Conservation (phyloP, 2,113 vertebrate genomes). For the Anseranas semipalmata region DNA sequence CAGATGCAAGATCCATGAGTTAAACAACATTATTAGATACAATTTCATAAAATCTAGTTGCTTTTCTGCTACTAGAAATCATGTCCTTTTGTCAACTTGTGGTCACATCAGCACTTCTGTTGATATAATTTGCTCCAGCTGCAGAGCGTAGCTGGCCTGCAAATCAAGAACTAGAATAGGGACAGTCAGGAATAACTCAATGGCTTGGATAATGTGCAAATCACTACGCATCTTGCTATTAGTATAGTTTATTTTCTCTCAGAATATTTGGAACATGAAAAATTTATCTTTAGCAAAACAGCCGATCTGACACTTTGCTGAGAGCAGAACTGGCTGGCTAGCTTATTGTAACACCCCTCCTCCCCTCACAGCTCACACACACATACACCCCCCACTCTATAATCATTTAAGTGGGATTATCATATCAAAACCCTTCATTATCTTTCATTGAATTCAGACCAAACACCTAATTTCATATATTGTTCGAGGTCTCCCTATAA, state of each 20-base stretch:
- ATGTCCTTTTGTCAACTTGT: conserved; percentile 91
- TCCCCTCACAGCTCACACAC: conserved; percentile 37
- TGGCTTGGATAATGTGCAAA: conserved; percentile 89
- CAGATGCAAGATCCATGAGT: conserved; percentile 89
- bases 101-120: conserved; percentile 91
- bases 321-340: conserved; percentile 79
- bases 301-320: conserved; percentile 80
- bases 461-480: conserved; percentile 71
- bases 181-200: conserved; percentile 89
- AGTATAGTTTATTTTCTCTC: conserved; percentile 82
- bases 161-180: conserved; percentile 89
- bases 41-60: conserved; percentile 90
- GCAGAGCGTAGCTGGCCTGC: conserved; percentile 87
- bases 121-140: conserved; percentile 91
- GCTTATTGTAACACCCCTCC: conserved; percentile 70
- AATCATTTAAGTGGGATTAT: conserved; percentile 75
- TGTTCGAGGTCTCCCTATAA: conserved; percentile 46
- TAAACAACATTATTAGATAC: conserved; percentile 91
- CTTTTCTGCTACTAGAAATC: conserved; percentile 90
- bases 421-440: conserved; percentile 73
- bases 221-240: conserved; percentile 85
- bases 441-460: conserved; percentile 64
- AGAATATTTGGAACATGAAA: conserved; percentile 86
- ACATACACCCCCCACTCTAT: conserved; percentile 37
- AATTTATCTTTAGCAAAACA: conserved; percentile 87